phyloP scores from a whole-genome alignment of 2,797 vertebrate genomes.

The Anguilla pacifica region DNA sequence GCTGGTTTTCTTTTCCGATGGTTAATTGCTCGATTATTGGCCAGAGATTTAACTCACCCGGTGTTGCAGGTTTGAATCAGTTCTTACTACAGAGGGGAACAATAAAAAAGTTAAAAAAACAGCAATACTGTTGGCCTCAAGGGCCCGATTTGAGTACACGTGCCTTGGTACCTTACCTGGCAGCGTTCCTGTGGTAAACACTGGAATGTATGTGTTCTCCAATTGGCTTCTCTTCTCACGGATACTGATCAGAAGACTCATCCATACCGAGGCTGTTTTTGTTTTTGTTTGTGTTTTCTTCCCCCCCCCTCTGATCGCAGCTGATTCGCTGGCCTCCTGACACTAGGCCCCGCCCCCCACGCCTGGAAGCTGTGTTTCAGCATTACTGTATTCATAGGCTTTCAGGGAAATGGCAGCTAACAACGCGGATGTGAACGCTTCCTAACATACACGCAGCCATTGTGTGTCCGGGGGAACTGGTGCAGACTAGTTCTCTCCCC shows the following conservation, averaged over 20 bases:
- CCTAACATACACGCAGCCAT: neutral
- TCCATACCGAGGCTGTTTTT: neutral
- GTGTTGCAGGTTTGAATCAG: too few species aligned
- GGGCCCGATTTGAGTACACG: too few species aligned
- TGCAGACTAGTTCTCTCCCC: neutral
- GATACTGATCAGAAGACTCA: too few species aligned
- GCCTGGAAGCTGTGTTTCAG: neutral
- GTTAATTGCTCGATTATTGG: too few species aligned
- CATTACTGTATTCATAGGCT: neutral
- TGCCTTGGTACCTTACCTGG: neutral
- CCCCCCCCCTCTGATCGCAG: neutral
- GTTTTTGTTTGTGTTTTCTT: neutral
- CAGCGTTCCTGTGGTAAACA: neutral
- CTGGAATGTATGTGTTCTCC: neutral
- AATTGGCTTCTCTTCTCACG: too few species aligned
- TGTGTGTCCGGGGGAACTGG: neutral
- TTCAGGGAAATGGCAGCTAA: neutral
- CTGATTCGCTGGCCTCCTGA: neutral
- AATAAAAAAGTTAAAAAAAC: too few species aligned
- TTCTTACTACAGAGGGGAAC: too few species aligned
- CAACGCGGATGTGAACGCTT: neutral
- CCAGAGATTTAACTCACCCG: too few species aligned
- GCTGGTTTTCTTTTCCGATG: too few species aligned
- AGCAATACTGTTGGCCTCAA: too few species aligned
- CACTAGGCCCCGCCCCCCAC: neutral